Evolutionary conservation across 2,888 invertebrate genomes (phyloP).

Genomic region (Drosophila mercatorum): DNA sequence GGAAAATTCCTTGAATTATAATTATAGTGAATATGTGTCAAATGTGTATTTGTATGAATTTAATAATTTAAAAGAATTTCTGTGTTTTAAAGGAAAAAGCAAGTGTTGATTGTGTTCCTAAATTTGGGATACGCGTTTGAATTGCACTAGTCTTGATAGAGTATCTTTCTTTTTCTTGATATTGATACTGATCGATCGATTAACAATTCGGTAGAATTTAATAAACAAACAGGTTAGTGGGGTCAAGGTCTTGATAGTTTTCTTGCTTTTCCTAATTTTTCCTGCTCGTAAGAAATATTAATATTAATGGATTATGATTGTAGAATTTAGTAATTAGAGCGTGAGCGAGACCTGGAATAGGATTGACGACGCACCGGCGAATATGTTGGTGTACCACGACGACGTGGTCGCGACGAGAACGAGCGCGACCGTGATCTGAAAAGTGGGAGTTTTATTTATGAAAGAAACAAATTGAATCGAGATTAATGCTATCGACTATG

Average conservation of each 20-base stretch:
- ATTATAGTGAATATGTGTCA: conserved; percentile 48
- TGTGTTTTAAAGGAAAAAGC: conserved; percentile 49
- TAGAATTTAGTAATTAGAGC: conserved; percentile 85
- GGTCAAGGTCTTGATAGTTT: conserved; percentile 30
- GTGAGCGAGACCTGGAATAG: conserved; percentile 91
- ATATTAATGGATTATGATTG: conserved; percentile 72
- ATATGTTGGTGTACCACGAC: conserved; percentile 96
- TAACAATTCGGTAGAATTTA: conserved; percentile 23
- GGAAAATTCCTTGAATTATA: conserved; percentile 44
- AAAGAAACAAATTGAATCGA: not conserved
- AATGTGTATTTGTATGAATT: conserved; percentile 42
- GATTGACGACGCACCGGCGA: conserved; percentile 93
- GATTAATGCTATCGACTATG: not conserved
- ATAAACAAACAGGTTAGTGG: conserved; percentile 19
- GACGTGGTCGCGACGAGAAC: conserved; percentile 90
- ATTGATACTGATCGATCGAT: conserved; percentile 20
- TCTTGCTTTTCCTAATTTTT: conserved; percentile 71
- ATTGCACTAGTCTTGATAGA: conserved; percentile 31
- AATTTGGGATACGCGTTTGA: conserved; percentile 25
- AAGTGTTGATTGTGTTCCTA: conserved; percentile 35
- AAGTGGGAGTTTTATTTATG: conserved; percentile 19
- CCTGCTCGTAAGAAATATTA: conserved; percentile 77
- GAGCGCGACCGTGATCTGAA: conserved; percentile 89
- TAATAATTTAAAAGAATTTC: conserved; percentile 44
- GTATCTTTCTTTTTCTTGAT: conserved; percentile 21